These are phyloP conservation scores for Nomada fabriciana DNA, from an alignment of 2,888 invertebrate species.

Conservation along the genomic window DNA sequence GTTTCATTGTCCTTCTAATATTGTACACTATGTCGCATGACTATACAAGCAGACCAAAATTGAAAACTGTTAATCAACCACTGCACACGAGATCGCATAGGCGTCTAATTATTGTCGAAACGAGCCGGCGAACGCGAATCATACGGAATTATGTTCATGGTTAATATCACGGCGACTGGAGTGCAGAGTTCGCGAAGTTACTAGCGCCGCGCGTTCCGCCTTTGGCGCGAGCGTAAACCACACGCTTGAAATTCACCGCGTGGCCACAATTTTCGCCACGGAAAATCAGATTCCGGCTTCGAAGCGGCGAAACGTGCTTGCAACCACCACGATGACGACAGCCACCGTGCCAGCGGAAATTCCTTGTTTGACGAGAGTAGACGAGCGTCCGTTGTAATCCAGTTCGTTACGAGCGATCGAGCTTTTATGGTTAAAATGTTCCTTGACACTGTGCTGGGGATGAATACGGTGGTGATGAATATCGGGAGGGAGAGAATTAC, in stretches of 20 bases:
- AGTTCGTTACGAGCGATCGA: not conserved
- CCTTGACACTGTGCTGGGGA: too few species aligned
- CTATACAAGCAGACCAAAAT: not conserved
- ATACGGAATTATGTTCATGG: slow-evolving; percentile 26
- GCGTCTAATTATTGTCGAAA: slow-evolving; percentile 44
- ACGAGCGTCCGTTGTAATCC: not conserved
- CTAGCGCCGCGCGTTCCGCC: not conserved
- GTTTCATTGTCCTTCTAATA: too few species aligned
- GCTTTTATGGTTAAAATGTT: too few species aligned
- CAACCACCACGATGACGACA: not conserved
- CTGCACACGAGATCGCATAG: not conserved
- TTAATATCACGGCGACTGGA: slow-evolving; percentile 25
- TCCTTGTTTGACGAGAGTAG: not conserved
- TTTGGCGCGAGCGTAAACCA: not conserved
- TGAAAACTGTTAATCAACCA: slow-evolving; percentile 22
- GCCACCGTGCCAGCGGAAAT: not conserved
- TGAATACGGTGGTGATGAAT: too few species aligned
- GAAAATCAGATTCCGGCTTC: slow-evolving; percentile 7
- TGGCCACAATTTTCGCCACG: slow-evolving; percentile 17
- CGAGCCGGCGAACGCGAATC: slow-evolving; percentile 16
- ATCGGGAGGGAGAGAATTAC: too few species aligned
- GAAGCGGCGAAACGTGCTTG: slow-evolving; percentile 19
- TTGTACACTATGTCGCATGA: too few species aligned
- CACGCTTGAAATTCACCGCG: slow-evolving; percentile 2
- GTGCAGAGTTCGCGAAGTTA: slow-evolving; percentile 25